Conservation (phyloP, 2,797 vertebrate genomes). For the Parotocinclus haroldoi region DNA sequence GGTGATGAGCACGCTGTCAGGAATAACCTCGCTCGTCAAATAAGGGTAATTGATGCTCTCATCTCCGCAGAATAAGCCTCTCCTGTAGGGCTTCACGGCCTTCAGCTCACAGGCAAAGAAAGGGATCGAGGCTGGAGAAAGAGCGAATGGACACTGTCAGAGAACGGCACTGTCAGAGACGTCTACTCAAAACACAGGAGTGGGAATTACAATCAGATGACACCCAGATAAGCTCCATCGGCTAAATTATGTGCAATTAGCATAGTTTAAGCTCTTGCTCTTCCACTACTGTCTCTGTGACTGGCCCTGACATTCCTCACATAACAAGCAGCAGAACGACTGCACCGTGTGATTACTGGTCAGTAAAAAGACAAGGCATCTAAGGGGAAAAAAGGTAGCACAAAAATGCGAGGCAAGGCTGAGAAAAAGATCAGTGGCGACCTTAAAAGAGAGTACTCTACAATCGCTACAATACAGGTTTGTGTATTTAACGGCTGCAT, state of each 20-base stretch:
- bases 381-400: no score
- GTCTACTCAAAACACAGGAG: slow-evolving; percentile 41
- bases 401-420: no score
- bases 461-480: no score
- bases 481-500: no score
- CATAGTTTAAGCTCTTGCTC: slow-evolving; percentile 30
- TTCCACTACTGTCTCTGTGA: slow-evolving; percentile 52
- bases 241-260: slow-evolving; percentile 32
- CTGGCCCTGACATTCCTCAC: slow-evolving; percentile 62
- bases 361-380: no score
- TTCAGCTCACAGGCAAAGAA: slow-evolving; percentile 76
- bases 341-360: no score
- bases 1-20: slow-evolving; percentile 67
- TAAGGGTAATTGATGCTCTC: slow-evolving; percentile 72
- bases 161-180: slow-evolving; percentile 29
- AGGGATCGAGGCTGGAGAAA: slow-evolving; percentile 73
- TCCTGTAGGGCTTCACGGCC: slow-evolving; percentile 65
- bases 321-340: slow-evolving; percentile 36
- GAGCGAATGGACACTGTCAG: slow-evolving; percentile 13
- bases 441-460: no score
- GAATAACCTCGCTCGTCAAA: slow-evolving; percentile 60
- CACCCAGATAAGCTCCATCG: slow-evolving; percentile 4
- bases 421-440: no score
- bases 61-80: slow-evolving; percentile 79
- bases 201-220: slow-evolving; percentile 29